phyloP scores from a whole-genome alignment of 92 coral and sea anemone genomes.

The Plumapathes pennacea region DNA sequence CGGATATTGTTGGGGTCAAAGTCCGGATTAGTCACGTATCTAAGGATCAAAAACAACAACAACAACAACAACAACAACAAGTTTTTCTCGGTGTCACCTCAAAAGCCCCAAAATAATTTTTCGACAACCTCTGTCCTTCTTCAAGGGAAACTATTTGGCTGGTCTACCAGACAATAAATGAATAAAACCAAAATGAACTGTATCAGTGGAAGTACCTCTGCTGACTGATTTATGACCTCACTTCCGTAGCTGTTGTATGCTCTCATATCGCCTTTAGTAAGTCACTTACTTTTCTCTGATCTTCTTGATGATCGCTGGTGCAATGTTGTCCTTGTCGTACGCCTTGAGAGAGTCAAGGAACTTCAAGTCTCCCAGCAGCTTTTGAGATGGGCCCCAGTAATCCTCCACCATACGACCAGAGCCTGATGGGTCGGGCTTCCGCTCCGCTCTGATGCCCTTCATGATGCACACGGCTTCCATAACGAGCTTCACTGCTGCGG shows the following conservation, averaged over 20 bases:
- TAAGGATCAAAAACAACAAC: constrained; percentile 10
- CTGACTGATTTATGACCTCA: too few relatives aligned
- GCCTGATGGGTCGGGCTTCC: constrained; percentile 99
- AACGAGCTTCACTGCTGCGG: constrained; percentile 92
- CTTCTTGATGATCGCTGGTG: constrained; percentile 89
- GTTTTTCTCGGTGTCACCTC: not conserved
- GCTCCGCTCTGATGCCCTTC: constrained; percentile 89
- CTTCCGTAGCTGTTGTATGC: too few relatives aligned
- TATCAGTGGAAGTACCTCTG: too few relatives aligned
- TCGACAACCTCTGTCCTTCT: too few relatives aligned
- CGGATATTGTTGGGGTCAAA: constrained; percentile 92
- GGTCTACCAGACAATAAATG: too few relatives aligned
- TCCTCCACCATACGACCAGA: constrained; percentile 99
- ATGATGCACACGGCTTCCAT: constrained; percentile 98
- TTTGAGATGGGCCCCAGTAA: constrained; percentile 99
- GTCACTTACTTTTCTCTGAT: constrained; percentile 91
- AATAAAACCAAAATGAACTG: too few relatives aligned
- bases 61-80: not conserved
- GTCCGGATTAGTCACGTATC: constrained; percentile 92
- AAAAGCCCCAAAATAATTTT: too few relatives aligned
- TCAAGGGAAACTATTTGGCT: too few relatives aligned
- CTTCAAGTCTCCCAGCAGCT: constrained; percentile 94
- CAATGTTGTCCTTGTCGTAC: constrained; percentile 92
- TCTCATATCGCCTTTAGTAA: too few relatives aligned
- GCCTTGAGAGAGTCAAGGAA: constrained; percentile 92